Percentiles rank a stretch among this genome's conserved stretches.
Conservation (phyloP, 2,888 invertebrate genomes). For the Lepeophtheirus nordmannii region DNA sequence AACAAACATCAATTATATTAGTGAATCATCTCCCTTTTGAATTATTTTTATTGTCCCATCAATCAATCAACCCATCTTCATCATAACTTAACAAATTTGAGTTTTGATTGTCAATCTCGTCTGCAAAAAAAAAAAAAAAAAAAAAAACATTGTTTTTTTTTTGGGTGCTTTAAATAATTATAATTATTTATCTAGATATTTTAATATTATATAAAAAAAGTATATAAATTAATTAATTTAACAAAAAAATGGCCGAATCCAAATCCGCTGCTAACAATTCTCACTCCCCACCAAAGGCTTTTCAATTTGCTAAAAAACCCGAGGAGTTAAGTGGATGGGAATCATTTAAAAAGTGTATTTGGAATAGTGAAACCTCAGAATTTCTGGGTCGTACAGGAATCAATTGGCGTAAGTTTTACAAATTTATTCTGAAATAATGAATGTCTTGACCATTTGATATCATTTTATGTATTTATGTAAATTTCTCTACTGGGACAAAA, state of each 20-base stretch:
- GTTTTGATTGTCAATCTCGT: background rate
- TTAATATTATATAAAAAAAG: background rate
- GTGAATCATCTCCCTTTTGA: background rate
- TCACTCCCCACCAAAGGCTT: slow-evolving; percentile 1
- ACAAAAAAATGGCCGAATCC: background rate
- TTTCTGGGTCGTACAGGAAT: slow-evolving; percentile 76
- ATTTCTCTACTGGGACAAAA: background rate
- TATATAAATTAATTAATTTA: background rate
- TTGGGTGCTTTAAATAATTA: background rate
- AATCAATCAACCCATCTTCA: no score
- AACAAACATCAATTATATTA: background rate
- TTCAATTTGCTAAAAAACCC: slow-evolving; percentile 24
- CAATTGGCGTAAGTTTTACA: slow-evolving; percentile 73
- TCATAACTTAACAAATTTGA: background rate
- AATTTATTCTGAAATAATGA: slow-evolving; percentile 6
- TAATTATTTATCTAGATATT: background rate
- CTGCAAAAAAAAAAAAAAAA: no score
- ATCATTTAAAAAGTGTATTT: slow-evolving; percentile 65
- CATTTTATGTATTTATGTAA: slow-evolving; percentile 3
- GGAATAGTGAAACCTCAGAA: slow-evolving; percentile 80
- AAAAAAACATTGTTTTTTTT: background rate
- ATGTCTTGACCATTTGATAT: slow-evolving; percentile 16
- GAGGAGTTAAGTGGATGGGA: slow-evolving; percentile 45
- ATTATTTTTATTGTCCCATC: no score
- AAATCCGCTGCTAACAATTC: slow-evolving; percentile 5